These are phyloP conservation scores for Lithophane leautieri DNA, from an alignment of 2,888 invertebrate genomes.

Conservation along the genomic window DNA sequence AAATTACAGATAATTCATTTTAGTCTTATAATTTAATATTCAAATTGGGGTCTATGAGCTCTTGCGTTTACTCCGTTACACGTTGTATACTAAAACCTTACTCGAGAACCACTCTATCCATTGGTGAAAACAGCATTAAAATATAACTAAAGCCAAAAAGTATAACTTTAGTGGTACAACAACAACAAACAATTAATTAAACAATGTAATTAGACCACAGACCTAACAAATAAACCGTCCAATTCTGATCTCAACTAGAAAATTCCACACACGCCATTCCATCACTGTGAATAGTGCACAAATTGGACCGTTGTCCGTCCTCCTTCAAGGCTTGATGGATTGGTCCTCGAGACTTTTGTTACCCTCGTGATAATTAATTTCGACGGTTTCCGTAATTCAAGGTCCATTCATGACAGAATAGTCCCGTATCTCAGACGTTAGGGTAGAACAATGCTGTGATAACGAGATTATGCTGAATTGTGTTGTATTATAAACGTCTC, in stretches of 20 bases:
- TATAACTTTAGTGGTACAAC: background rate
- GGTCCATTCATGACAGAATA: constrained; percentile 70
- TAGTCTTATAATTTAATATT: too few relatives aligned
- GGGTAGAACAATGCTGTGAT: constrained; percentile 66
- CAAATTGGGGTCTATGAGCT: too few relatives aligned
- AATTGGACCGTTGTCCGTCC: constrained; percentile 76
- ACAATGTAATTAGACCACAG: constrained; percentile 11
- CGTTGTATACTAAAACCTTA: too few relatives aligned
- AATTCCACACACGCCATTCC: constrained; percentile 53
- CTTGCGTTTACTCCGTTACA: too few relatives aligned
- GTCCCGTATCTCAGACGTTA: constrained; percentile 66
- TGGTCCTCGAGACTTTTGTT: constrained; percentile 79
- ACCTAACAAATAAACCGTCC: constrained; percentile 25
- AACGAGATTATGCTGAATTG: constrained; percentile 65
- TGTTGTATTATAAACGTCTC: constrained; percentile 62
- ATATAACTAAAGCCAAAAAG: too few relatives aligned
- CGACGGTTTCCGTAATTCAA: constrained; percentile 68
- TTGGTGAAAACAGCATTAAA: too few relatives aligned
- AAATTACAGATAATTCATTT: too few relatives aligned
- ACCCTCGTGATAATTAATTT: constrained; percentile 80
- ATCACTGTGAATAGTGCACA: constrained; percentile 64
- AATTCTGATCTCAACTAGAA: constrained; percentile 40
- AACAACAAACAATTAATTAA: background rate
- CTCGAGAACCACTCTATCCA: too few relatives aligned
- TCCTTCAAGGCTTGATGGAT: constrained; percentile 79